phyloP scores from a whole-genome alignment of 2,888 invertebrate species.

The Callimorpha dominula region DNA sequence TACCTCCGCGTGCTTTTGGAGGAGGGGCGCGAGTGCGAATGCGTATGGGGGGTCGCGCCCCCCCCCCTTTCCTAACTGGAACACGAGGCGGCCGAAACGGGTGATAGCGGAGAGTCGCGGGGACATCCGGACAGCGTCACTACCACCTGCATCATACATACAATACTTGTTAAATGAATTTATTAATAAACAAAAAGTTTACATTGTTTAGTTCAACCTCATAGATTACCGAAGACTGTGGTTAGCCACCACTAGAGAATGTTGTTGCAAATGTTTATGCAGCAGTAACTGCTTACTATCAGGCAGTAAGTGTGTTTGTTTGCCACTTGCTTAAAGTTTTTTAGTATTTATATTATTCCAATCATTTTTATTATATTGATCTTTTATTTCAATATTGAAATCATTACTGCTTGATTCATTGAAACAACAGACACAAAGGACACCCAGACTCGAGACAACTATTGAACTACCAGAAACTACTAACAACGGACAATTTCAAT shows the following conservation, averaged over 20 bases:
- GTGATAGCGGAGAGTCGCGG: slow-evolving; percentile 94
- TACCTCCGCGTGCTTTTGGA: slow-evolving; percentile 86
- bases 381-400: too few relatives aligned
- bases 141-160: slow-evolving; percentile 81
- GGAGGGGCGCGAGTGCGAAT: slow-evolving; percentile 85
- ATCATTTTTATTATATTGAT: too few relatives aligned
- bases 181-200: background rate
- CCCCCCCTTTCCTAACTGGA: slow-evolving; percentile 93
- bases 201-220: background rate
- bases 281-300: background rate
- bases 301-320: background rate
- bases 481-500: too few relatives aligned
- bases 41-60: slow-evolving; percentile 86
- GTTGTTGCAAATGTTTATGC: background rate
- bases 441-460: too few relatives aligned
- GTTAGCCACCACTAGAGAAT: background rate
- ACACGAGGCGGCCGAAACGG: slow-evolving; percentile 95
- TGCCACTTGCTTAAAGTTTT: background rate
- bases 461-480: too few relatives aligned
- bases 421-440: too few relatives aligned
- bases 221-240: background rate
- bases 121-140: slow-evolving; percentile 97
- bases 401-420: too few relatives aligned
- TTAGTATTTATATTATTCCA: too few relatives aligned
- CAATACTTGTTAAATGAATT: slow-evolving; percentile 6